Evolutionary conservation across 2,888 invertebrate species (phyloP).

Genomic region (Synanthedon andrenaeformis): DNA sequence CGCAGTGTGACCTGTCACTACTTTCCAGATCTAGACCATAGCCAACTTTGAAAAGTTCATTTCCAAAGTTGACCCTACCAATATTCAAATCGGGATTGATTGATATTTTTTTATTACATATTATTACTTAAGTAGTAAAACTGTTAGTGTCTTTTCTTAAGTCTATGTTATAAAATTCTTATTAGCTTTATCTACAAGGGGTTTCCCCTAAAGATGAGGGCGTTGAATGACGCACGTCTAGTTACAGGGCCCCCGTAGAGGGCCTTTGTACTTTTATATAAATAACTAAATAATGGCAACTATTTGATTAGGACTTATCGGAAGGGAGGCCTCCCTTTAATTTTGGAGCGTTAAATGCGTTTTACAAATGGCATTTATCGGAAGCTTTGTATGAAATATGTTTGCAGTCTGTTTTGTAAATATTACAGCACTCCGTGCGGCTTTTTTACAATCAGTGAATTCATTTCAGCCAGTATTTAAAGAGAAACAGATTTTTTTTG

Average conservation of each 20-base stretch:
- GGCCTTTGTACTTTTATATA: conserved; percentile 24
- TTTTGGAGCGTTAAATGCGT: conserved; percentile 37
- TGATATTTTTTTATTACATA: too few relatives aligned
- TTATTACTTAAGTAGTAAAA: too few relatives aligned
- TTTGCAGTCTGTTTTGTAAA: conserved; percentile 6
- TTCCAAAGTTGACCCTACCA: too few relatives aligned
- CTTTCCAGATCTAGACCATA: too few relatives aligned
- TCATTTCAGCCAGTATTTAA: too few relatives aligned
- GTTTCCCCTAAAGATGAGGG: conserved; percentile 28
- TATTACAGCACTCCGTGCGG: too few relatives aligned
- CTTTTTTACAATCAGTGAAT: too few relatives aligned
- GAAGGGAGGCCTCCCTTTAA: conserved; percentile 27
- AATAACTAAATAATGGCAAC: conserved; percentile 48
- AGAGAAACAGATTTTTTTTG: too few relatives aligned
- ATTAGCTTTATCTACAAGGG: conserved; percentile 44
- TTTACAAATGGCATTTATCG: conserved; percentile 47
- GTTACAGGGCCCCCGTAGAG: not conserved
- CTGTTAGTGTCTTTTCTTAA: not conserved
- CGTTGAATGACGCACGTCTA: conserved; percentile 21
- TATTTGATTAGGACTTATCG: conserved; percentile 56
- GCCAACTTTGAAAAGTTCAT: too few relatives aligned
- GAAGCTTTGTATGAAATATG: conserved; percentile 32
- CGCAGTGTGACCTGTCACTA: too few relatives aligned
- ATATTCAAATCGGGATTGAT: too few relatives aligned
- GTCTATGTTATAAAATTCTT: conserved; percentile 48